A percentile compares a stretch with the other conserved stretches of the same genome.
Conservation (phyloP, 30 jellyfish, hydroid and myxozoan genomes). For the Euphysa ruthae region DNA sequence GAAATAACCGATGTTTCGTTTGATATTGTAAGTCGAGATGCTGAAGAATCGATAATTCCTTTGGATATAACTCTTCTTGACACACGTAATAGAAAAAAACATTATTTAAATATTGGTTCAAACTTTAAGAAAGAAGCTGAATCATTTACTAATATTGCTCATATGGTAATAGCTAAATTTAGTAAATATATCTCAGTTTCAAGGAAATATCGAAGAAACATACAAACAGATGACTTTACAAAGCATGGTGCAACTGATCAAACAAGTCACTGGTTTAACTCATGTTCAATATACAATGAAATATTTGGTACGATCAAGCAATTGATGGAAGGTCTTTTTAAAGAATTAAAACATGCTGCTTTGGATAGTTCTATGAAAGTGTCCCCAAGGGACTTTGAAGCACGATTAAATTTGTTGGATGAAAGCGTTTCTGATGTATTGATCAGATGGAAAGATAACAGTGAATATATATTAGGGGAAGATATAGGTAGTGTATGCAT, state of each 20-base stretch:
- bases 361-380: too few relatives aligned
- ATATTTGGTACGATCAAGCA: background rate
- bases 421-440: conserved; percentile 9
- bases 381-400: too few relatives aligned
- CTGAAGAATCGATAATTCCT: conserved; percentile 39
- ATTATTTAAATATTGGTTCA: conserved; percentile 12
- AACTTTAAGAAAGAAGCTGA: conserved; percentile 22
- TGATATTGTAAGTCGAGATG: conserved; percentile 28
- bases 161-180: conserved; percentile 21
- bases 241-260: background rate
- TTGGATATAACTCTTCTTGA: conserved; percentile 26
- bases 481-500: conserved; percentile 28
- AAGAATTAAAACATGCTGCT: too few relatives aligned
- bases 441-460: conserved; percentile 6
- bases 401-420: too few relatives aligned
- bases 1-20: conserved; percentile 31
- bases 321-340: background rate
- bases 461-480: conserved; percentile 16
- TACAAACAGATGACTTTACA: background rate
- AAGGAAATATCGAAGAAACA: conserved; percentile 6
- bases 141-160: conserved; percentile 20
- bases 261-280: background rate
- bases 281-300: conserved; percentile 11
- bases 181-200: conserved; percentile 19
- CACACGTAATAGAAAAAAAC: background rate